These are phyloP conservation scores for Gorilla gorilla DNA, from an alignment of 2,113 vertebrate species.

Conservation along the genomic window DNA sequence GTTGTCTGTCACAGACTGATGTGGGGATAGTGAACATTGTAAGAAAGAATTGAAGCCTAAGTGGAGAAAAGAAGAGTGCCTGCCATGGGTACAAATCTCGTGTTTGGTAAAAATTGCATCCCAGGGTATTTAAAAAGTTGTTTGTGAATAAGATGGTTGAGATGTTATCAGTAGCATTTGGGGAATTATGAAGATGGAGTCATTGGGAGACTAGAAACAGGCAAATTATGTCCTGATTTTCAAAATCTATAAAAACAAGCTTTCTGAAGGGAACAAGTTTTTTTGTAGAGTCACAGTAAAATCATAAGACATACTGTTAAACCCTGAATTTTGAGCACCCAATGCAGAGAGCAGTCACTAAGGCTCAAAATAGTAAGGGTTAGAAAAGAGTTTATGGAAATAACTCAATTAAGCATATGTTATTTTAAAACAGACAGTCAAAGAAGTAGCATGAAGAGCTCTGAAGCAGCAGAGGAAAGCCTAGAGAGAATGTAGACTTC, in stretches of 20 bases:
- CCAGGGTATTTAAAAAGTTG: not conserved
- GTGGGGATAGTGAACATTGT: not conserved
- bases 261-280: not conserved
- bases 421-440: not conserved
- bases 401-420: not conserved
- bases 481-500: not conserved
- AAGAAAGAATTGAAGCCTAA: not conserved
- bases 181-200: not conserved
- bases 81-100: not conserved
- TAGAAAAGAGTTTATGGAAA: not conserved
- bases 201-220: not conserved
- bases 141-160: not conserved
- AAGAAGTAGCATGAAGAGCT: not conserved
- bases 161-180: not conserved
- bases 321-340: conserved; percentile 9
- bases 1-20: not conserved
- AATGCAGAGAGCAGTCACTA: not conserved
- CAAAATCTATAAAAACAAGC: not conserved
- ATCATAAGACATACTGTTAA: not conserved
- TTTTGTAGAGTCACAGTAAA: conserved; percentile 23
- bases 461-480: not conserved
- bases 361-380: not conserved
- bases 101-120: not conserved
- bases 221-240: conserved; percentile 25
- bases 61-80: not conserved